Evolutionary conservation across 2,888 invertebrate species (phyloP), one percentile per base, ranked within the genome.

Genomic region (Gnatocerus cornutus): DNA sequence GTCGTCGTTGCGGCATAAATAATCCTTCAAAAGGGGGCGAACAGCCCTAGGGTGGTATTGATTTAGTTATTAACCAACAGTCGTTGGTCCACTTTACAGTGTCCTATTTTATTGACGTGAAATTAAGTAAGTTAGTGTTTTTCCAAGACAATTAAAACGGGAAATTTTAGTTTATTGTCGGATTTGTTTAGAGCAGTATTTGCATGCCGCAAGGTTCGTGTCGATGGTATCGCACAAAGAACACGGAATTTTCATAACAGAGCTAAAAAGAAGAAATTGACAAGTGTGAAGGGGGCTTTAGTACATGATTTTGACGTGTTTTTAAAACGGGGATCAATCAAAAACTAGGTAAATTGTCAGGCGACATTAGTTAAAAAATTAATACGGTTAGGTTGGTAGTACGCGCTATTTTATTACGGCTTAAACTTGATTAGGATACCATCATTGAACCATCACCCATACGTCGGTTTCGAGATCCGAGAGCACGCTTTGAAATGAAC

Each of bases 221-320:
- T 48, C 46, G 61, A 61, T 61, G 0, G 7, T 61, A 61, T 61
- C 61, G 39, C 37, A 4, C 30, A 7, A 48, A 33, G 48, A 37
- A 61, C 61, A 61, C 48, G 61, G 48, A 61, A 61, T 61, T 48
- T 48, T 61, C 48, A 16, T 16, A 39, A 4, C 55, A n/a, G n/a
- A 4, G 2, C 21, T 21, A 4, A 21, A 21, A 14, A 7, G 39
- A 55, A 55, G 30, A 46, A 29, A 16, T 9, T 10, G 12, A 2
- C 10, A 50, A 39, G 10, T 14, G 12, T 37, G 4, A 21, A 21
- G 4, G 21, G 21, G 4, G 21, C 21, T 21, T 21, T 21, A 21
- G 21, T 21, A 21, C 21, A 21, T 21, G 21, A 21, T 21, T 21
- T 21, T 21, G 21, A 21, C 21, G 21, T 21, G 21, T 21, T 21